A percentile compares a stretch with the other conserved stretches of the same genome.
These are phyloP conservation scores for Drosophila rufa DNA, from an alignment of 1,140 invertebrate genomes.

Conservation along the genomic window DNA sequence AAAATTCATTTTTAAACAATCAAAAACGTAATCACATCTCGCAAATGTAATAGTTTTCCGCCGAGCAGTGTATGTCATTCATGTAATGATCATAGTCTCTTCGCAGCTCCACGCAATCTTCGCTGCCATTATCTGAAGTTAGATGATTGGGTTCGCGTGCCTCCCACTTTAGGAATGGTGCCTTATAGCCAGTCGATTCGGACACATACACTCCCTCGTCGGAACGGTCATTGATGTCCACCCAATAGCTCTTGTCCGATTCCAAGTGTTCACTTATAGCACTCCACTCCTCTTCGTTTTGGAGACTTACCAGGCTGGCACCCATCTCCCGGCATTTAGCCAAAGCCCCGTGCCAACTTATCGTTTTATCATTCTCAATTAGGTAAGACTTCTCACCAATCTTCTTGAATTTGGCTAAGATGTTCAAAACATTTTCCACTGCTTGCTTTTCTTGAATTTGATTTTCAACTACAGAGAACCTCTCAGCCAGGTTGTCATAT, in stretches of 20 bases:
- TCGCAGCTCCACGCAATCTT: constrained; percentile 1
- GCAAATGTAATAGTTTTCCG: neutral
- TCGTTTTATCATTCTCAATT: neutral
- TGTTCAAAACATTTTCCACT: too few species aligned
- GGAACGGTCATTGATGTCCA: neutral
- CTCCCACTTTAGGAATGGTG: neutral
- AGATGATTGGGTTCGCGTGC: neutral
- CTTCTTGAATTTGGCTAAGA: neutral
- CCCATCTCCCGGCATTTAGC: rapidly evolving
- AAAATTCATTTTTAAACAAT: too few species aligned
- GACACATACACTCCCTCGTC: neutral
- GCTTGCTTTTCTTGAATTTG: neutral
- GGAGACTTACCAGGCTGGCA: neutral
- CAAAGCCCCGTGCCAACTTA: neutral
- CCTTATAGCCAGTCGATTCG: neutral
- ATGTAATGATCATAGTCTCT: constrained; percentile 3
- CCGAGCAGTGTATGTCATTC: neutral
- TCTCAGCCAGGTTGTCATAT: neutral
- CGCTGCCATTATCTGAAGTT: rapidly evolving
- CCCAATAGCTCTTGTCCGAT: neutral
- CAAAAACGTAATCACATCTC: neutral
- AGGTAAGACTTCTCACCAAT: neutral
- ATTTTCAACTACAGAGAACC: neutral
- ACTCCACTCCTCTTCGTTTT: neutral
- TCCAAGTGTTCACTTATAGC: neutral